Base-by-base conservation (phyloP, 1,140 invertebrate species). In the Episyrphus balteatus region DNA sequence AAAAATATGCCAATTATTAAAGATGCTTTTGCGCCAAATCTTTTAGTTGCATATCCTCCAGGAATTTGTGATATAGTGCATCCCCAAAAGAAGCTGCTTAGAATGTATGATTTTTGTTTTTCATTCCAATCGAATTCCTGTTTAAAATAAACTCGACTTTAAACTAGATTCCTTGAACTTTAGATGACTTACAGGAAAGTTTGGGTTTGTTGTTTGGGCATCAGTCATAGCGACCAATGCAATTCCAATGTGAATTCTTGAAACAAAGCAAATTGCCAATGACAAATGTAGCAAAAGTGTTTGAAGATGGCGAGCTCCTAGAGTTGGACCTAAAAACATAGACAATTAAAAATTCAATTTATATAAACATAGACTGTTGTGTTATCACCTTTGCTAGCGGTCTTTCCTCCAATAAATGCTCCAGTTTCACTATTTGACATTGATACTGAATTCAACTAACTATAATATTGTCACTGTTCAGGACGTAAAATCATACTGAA, bases 41-140 rank as follows among this genome's bases (percentile, higher is more conserved):
- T 73, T 48, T 80, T 75, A 1, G 77, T 78, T 7, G 87, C 53
- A 42, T 79, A 75, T 9, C 84, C 85, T 2, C 78, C 83, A 0
- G 84, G 82, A 2, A 88, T 73, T 17, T 68, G 62, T 2, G 78
- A 73, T 0, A 72, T 33, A n/a, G 75, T 62, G 48, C 75, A 76
- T 12, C 73, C 73, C 76, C 76, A 81, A 53, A 81, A 85, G 54
- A 84, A 84, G 2, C 82, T 76, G 9, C 76, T 76, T 2, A 83
- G 55, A n/a, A 80, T 72, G 2, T 75, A 56, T 31, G 73, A 73
- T 51, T 78, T 73, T 5, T 62, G 58, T 1, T 62, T 48, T 47
- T 72, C 51, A 44, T 62, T 62, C 80, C 80, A 78, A 15, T 66
- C 44, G 39, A 70, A 78, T 48, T 56, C 50, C 62, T 66, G 47